Conservation (phyloP, 1,140 invertebrate genomes). For the Lepidurus apus region DNA sequence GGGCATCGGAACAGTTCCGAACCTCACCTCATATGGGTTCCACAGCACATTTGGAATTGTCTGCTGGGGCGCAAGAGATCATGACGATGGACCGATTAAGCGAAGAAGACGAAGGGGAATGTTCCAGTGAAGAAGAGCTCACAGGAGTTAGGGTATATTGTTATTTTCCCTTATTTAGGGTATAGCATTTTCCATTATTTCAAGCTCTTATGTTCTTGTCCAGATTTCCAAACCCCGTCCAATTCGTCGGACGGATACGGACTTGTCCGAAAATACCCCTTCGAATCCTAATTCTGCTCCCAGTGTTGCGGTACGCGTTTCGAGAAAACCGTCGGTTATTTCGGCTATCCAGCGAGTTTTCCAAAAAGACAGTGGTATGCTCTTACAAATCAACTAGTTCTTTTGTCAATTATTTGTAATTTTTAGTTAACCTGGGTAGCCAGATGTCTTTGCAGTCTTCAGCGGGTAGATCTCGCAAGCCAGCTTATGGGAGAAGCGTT, state of each 20-base stretch:
- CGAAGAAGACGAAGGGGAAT: slow-evolving; percentile 37
- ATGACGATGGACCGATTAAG: slow-evolving; percentile 36
- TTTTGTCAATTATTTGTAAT: slow-evolving; percentile 27
- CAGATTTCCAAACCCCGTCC: neutral
- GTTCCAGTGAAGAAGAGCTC: slow-evolving; percentile 38
- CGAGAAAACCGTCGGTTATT: slow-evolving; percentile 35
- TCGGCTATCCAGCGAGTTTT: slow-evolving; percentile 35
- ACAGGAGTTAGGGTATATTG: slow-evolving; percentile 33
- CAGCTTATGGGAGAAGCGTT: slow-evolving; percentile 23
- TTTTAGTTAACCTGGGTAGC: slow-evolving; percentile 32
- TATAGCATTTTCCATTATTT: neutral
- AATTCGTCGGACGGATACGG: neutral
- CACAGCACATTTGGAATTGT: slow-evolving; percentile 40
- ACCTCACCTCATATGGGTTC: slow-evolving; percentile 40
- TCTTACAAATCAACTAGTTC: neutral
- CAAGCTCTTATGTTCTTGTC: neutral
- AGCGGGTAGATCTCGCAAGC: slow-evolving; percentile 25
- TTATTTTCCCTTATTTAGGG: neutral
- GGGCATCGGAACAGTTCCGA: slow-evolving; percentile 39
- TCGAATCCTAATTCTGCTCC: slow-evolving; percentile 26
- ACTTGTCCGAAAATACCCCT: neutral
- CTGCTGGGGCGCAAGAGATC: slow-evolving; percentile 39
- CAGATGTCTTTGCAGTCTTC: slow-evolving; percentile 31
- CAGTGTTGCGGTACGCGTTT: slow-evolving; percentile 16
- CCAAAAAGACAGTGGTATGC: slow-evolving; percentile 33